Base-by-base conservation (phyloP, 2,113 vertebrate species). In the Caranx melampygus region DNA sequence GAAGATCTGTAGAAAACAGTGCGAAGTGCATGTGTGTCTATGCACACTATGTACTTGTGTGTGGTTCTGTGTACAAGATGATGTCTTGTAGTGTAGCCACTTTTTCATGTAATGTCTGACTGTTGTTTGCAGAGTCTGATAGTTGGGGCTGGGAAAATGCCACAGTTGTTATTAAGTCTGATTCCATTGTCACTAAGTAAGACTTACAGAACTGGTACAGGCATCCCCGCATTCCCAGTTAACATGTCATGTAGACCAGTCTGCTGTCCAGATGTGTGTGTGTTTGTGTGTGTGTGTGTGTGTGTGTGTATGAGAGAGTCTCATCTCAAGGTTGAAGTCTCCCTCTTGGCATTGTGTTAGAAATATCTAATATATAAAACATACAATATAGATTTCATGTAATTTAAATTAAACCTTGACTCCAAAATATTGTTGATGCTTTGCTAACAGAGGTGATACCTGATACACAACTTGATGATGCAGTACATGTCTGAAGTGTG, bases 221-320 rank as follows among this genome's bases (percentile, higher is more conserved):
- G 72, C 54, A 66, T 60, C 60, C 76, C 66, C 60, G 34, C 76
- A 62, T 85, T 81, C 63, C 70, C 57, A 76, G 74, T 76, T 75
- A 47, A 62, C 54, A 47, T 81, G 71, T 81, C 57, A 81, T 31
- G 18, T 57, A 49, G 72, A 2, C 26, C 63, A 55, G 57, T 85
- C 51, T 85, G 77, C 49, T 35, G 26, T 66, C 63, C 82, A 86
- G 72, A 76, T 75, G 78, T 82, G 51, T 64, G 7, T 51, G 10
- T 51, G 47, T 59, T 63, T 55, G n/a, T 33, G 40, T 42, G 40
- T 75, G 78, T 26, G 26, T 26, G 26, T 74, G 78, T 82, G 51
- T 64, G 7, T 45, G 10, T 51, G 40, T 59, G 63, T 55, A 31
- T 33, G 26, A 26, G 26, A 26, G 26, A 26, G 26, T 26, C 26